A percentile compares a stretch with the other conserved stretches of the same genome.
These are phyloP conservation scores for Dusona sp. DNA, from an alignment of 2,888 invertebrate species.

Conservation along the genomic window DNA sequence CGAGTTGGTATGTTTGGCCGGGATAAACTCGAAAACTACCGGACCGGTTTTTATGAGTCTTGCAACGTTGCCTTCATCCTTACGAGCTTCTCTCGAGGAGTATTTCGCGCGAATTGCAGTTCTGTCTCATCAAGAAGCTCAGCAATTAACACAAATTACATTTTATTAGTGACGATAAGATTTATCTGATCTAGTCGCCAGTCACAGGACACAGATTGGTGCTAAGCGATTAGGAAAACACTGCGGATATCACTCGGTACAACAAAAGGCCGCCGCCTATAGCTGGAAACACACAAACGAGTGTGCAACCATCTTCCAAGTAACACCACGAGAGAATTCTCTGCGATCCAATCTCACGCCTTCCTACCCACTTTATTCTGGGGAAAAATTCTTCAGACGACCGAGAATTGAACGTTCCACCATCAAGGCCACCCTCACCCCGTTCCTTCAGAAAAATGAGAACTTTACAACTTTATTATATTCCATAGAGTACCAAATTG, in stretches of 20 bases:
- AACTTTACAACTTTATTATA: constrained; percentile 10
- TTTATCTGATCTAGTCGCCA: neutral
- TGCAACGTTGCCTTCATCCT: neutral
- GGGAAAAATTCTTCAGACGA: constrained; percentile 44
- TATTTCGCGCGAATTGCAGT: neutral
- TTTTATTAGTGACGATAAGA: neutral
- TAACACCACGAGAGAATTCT: constrained; percentile 22
- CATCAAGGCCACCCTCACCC: neutral
- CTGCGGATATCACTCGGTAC: constrained; percentile 32
- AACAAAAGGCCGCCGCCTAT: neutral
- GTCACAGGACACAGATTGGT: neutral
- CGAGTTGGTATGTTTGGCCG: neutral
- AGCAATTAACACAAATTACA: neutral
- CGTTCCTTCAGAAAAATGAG: neutral
- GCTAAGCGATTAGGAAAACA: constrained; percentile 22
- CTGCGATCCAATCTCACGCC: constrained; percentile 38
- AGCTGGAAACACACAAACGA: neutral
- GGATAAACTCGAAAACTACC: neutral
- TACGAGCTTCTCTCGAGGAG: neutral
- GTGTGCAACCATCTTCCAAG: constrained; percentile 14
- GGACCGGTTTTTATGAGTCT: neutral
- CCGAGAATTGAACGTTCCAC: neutral
- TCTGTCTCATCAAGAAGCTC: neutral
- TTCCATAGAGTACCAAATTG: neutral
- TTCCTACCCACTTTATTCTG: constrained; percentile 15